phyloP scores from a whole-genome alignment of 2,797 vertebrate genomes.

The Atherinosoma microstoma region DNA sequence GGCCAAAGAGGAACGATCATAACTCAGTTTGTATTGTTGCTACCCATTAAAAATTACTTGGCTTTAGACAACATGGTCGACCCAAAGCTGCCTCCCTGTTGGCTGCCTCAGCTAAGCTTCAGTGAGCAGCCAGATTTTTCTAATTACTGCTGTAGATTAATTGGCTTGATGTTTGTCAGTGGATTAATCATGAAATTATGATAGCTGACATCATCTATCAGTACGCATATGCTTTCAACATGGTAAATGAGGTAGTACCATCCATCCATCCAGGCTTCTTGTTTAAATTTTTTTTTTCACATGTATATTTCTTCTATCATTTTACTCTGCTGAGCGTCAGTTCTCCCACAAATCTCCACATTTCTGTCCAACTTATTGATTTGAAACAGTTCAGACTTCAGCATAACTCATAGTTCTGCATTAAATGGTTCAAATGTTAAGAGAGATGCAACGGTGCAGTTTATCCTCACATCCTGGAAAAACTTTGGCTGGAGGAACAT shows the following conservation, averaged over 20 bases:
- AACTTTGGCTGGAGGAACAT: background rate
- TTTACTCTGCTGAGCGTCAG: background rate
- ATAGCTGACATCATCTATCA: slow-evolving; percentile 34
- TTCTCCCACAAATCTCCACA: background rate
- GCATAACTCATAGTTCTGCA: background rate
- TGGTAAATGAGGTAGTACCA: background rate
- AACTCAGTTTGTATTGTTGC: background rate
- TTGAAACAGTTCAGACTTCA: slow-evolving; percentile 11
- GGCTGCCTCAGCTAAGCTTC: slow-evolving; percentile 61
- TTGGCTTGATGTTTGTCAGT: slow-evolving; percentile 69
- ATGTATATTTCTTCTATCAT: background rate
- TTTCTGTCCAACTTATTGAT: background rate
- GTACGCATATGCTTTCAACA: background rate
- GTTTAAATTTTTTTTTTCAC: background rate
- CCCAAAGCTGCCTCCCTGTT: slow-evolving; percentile 50
- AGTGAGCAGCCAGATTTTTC: slow-evolving; percentile 60
- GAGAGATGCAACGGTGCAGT: background rate
- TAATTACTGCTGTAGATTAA: slow-evolving; percentile 75
- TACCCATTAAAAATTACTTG: slow-evolving; percentile 5
- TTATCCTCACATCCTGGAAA: background rate
- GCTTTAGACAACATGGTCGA: slow-evolving; percentile 21
- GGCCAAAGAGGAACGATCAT: background rate
- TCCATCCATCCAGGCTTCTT: background rate
- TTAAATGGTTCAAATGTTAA: background rate
- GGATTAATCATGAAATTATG: slow-evolving; percentile 68